Percentiles rank a stretch among this genome's conserved stretches.
phyloP scores from a whole-genome alignment of 2,113 vertebrate species.

The Conger conger region DNA sequence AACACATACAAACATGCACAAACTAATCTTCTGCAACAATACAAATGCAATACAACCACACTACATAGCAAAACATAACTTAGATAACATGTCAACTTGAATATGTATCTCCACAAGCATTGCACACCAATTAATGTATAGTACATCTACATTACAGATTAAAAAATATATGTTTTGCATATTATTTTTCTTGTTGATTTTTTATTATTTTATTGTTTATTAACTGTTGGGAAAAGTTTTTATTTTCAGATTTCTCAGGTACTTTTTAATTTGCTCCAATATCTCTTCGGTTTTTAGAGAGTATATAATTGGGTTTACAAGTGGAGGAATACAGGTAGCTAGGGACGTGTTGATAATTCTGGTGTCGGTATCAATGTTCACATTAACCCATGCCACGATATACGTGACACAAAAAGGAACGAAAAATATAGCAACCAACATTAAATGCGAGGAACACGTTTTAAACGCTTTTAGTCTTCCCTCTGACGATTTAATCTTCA shows the following conservation, averaged over 20 bases:
- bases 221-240: neutral
- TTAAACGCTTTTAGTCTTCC: slow-evolving; percentile 33
- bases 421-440: slow-evolving; percentile 32
- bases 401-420: slow-evolving; percentile 30
- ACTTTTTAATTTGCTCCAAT: slow-evolving; percentile 29
- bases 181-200: no score
- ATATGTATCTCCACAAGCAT: no score
- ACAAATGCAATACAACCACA: no score
- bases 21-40: no score
- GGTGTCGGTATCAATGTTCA: slow-evolving; percentile 37
- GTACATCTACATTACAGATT: no score
- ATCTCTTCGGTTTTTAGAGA: slow-evolving; percentile 36
- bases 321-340: slow-evolving; percentile 26
- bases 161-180: no score
- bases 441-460: slow-evolving; percentile 35
- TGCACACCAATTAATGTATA: no score
- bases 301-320: slow-evolving; percentile 38
- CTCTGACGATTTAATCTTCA: slow-evolving; percentile 24
- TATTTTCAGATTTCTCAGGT: neutral
- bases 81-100: no score
- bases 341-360: slow-evolving; percentile 35
- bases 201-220: neutral
- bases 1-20: no score
- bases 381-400: slow-evolving; percentile 29
- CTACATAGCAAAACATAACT: no score